Percentiles rank a stretch among this genome's conserved stretches.
Evolutionary conservation across 2,797 vertebrate genomes (phyloP).

Genomic region (Anomalospiza imberbis): DNA sequence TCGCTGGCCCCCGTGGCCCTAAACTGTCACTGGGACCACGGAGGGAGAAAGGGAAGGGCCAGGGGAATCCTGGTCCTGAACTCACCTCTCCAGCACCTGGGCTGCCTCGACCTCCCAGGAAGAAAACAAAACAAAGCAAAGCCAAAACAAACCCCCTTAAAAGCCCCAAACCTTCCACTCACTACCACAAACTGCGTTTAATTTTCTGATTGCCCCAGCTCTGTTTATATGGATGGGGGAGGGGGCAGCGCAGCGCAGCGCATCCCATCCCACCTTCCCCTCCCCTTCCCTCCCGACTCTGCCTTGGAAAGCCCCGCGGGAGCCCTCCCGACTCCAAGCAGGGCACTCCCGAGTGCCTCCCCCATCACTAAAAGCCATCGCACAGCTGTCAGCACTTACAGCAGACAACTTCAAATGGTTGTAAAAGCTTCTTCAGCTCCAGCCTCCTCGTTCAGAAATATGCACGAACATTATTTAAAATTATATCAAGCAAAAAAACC

Average conservation of each 20-base stretch:
- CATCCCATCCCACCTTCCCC: no score
- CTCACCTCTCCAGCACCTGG: no score
- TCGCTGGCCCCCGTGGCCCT: rapidly evolving
- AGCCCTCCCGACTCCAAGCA: rapidly evolving
- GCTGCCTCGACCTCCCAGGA: no score
- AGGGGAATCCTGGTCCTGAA: neutral
- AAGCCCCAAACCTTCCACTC: no score
- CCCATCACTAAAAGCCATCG: neutral
- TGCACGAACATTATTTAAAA: rapidly evolving
- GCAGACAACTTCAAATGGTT: neutral
- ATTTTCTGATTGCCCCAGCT: rapidly evolving
- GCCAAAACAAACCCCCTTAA: neutral
- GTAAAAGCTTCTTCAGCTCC: neutral
- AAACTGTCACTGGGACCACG: rapidly evolving
- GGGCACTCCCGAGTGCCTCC: rapidly evolving
- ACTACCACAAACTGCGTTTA: neutral
- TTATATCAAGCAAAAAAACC: neutral
- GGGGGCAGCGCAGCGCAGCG: no score
- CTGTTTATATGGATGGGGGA: neutral
- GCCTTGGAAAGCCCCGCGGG: rapidly evolving
- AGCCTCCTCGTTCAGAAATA: neutral
- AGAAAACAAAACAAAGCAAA: neutral
- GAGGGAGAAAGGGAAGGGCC: rapidly evolving
- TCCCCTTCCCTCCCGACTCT: neutral
- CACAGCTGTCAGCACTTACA: neutral